Evolutionary conservation across 2,113 vertebrate genomes (phyloP), one percentile per base, ranked within the genome.

Genomic region (Tringa solitaria): DNA sequence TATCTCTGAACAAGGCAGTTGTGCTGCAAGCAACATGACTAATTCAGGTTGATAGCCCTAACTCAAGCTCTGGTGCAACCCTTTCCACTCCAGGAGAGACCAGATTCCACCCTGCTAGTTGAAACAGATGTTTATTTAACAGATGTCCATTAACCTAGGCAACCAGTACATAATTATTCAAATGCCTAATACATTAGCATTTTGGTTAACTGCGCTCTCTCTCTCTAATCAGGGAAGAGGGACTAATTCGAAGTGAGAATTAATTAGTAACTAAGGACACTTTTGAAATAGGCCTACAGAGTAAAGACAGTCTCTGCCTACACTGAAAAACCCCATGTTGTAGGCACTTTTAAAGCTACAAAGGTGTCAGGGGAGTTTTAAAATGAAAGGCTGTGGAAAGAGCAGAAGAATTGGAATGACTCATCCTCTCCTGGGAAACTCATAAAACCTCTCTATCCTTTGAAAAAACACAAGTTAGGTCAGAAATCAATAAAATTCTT

Each of bases 371-470:
- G 68, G 41, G 76, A 88, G 7, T 90, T 86, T 70, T 92, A 90
- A 92, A 95, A 88, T 0, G 1, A 95, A 80, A 90, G 23, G 26
- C 32, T 74, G 46, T 77, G 83, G 50, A 90, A 94, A 92, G 79
- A 84, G 28, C 72, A 76, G 32, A 57, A 86, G 80, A 37, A 86
- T 24, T 61, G 41, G 32, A 90, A 93, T 92, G 68, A 96, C 26
- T 95, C 79, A 81, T 89, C 45, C n/a, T 89, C 86, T 90, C 64
- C 75, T 39, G 68, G 41, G 72, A 89, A 89, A 90, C 76, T 46
- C 50, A 65, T 70, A 86, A 84, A 86, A 93, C 8, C 23, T 41
- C 63, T 41, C 18, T 45, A 9, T 73, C 24, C 41, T 93, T 67
- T 28, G 32, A 50, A 80, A 91, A 93, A 93, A 6, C 22, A 30